These are phyloP conservation scores for Caloenas nicobarica DNA, from an alignment of 2,113 vertebrate species.

Conservation along the genomic window DNA sequence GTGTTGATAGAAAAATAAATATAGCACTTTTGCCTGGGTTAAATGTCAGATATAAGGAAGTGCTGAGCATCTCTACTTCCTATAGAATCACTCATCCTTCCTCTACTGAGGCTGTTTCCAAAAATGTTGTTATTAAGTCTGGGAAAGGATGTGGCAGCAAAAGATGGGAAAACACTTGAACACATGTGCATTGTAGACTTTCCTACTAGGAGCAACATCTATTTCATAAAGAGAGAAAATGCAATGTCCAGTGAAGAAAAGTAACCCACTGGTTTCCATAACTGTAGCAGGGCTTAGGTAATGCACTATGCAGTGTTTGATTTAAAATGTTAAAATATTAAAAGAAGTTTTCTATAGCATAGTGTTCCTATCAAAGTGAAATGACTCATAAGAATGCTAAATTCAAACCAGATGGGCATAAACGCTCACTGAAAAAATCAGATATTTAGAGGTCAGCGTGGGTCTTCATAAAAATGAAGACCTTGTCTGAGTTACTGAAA, in stretches of 20 bases:
- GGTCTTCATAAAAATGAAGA: slow-evolving; percentile 82
- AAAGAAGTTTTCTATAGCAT: slow-evolving; percentile 77
- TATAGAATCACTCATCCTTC: slow-evolving; percentile 71
- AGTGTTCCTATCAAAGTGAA: slow-evolving; percentile 83
- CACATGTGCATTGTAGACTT: slow-evolving; percentile 40
- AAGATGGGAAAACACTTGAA: slow-evolving; percentile 63
- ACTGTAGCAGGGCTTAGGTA: slow-evolving; percentile 67
- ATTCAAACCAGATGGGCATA: slow-evolving; percentile 86
- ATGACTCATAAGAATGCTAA: slow-evolving; percentile 86
- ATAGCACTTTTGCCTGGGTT: slow-evolving; percentile 71
- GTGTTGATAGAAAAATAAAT: slow-evolving; percentile 76
- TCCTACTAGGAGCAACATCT: slow-evolving; percentile 44
- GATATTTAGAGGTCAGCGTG: slow-evolving; percentile 79
- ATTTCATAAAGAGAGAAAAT: slow-evolving; percentile 48
- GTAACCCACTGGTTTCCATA: neutral
- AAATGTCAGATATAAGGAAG: slow-evolving; percentile 76
- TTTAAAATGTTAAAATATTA: slow-evolving; percentile 82
- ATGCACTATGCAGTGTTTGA: slow-evolving; percentile 68
- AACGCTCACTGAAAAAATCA: slow-evolving; percentile 76
- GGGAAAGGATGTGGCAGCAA: slow-evolving; percentile 55
- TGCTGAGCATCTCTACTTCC: slow-evolving; percentile 70
- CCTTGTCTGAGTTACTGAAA: slow-evolving; percentile 76
- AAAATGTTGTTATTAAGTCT: slow-evolving; percentile 57
- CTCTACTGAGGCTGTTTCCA: slow-evolving; percentile 53
- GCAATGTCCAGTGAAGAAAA: slow-evolving; percentile 5